Evolutionary conservation across 64 coral and sea anemone genomes (phyloP).

Genomic region (Dendrophyllia cribrosa): DNA sequence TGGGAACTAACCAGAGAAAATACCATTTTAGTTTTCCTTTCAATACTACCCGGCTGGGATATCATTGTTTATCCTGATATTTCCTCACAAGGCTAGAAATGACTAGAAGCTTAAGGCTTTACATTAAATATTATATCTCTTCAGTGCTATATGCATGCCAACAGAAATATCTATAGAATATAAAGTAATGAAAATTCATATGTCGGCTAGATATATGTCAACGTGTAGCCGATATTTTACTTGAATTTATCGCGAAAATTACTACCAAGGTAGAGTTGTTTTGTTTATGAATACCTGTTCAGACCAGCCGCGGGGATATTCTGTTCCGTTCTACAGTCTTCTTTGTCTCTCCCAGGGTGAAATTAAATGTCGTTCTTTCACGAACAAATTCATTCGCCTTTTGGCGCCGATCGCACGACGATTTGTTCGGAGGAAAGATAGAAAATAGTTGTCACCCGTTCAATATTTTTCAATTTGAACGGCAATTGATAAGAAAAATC

Average conservation of each 20-base stretch:
- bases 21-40: background rate
- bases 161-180: no score
- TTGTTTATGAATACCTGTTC: slow-evolving; percentile 18
- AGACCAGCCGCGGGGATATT: background rate
- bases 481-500: no score
- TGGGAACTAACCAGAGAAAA: background rate
- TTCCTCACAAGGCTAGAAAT: background rate
- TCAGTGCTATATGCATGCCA: no score
- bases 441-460: background rate
- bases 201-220: no score
- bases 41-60: background rate
- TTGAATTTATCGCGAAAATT: no score
- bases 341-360: background rate
- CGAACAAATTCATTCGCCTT: background rate
- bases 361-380: background rate
- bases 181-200: no score
- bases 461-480: no score
- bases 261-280: background rate
- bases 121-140: no score
- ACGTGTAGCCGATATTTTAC: no score
- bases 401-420: background rate
- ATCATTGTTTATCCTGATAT: background rate
- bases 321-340: background rate
- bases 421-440: background rate
- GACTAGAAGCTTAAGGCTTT: background rate